Evolutionary conservation across 2,888 invertebrate species (phyloP), one percentile per base, ranked within the genome.

Genomic region (Tetragnatha montana): DNA sequence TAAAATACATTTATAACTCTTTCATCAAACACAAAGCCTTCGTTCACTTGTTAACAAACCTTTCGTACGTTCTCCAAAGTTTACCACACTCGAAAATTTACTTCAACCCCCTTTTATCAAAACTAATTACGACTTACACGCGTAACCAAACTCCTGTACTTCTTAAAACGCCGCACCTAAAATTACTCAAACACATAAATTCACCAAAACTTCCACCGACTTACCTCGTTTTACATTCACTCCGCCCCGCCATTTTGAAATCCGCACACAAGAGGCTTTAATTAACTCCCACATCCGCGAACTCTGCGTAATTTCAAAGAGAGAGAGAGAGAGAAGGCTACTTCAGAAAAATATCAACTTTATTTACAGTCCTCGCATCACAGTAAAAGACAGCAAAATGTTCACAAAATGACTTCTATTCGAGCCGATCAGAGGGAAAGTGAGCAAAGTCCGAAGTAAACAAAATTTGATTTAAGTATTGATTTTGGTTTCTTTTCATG

Each of bases 301-400:
- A n/a, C n/a, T n/a, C n/a, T n/a, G n/a, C n/a, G n/a, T n/a, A n/a
- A 35, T 35, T 35, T 35, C 35, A 35, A 35, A 35, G 35, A 35
- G 35, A 35, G 35, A 35, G 35, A 35, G 1, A 35, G 35, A 35
- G 35, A 35, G 35, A 21, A 50, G 21, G 69, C 35, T 17, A 4
- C 70, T 49, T 79, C 70, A 49, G 22, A 79, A 89, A 86, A 89
- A 89, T 89, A 89, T 60, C 89, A 85, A 85, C 85, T 89, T 89
- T 89, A 89, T 89, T 89, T 86, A 85, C 78, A 81, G 75, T 85
- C 85, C 81, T 76, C 85, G 14, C 89, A 89, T 89, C 89, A 89
- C 89, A 89, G 89, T 89, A 85, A 89, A 89, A 81, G 76, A 89
- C 89, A 89, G 19, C 89, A 81, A 80, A 84, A 71, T 60, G 60